Base-by-base conservation (phyloP, 2,797 vertebrate genomes). In the Siniperca undulata region DNA sequence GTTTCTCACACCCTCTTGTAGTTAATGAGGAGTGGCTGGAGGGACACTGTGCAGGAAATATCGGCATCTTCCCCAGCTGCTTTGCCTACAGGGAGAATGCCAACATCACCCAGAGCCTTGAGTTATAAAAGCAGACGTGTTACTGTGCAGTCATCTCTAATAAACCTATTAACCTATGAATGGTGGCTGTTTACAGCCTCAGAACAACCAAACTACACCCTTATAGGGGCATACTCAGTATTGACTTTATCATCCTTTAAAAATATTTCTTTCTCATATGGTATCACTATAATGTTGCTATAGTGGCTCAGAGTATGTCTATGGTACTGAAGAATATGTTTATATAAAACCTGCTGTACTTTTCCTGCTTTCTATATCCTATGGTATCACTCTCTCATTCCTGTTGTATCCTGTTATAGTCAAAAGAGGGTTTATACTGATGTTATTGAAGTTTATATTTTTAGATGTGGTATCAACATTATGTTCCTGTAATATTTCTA, bases 21-120 rank as follows among this genome's bases (percentile, higher is more conserved):
- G 98, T 99, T 79, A 98, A 98, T 0, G 93, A 97, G 6, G 97
- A 97, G 30, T 99, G 98, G 98, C 90, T 99, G 50, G 98, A 99
- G 89, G 98, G 97, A 78, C 86, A 92, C 89, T 94, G 92, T 38
- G 95, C 94, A 1, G 97, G 97, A 82, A 93, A 80, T 5, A 90
- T 96, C 0, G 97, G 98, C 24, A 98, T 99, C 85, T 98, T 99
- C 87, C 98, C 98, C 30, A 95, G 93, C 56, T 96, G 96, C 94
- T 99, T 97, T n/a, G 96, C 95, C 69, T 95, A 88, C 81, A 93
- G 80, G 8, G 93, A 95, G 20, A 46, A 77, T 38, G 5, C 50
- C 59, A 27, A 17, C 52, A 9, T 58, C 48, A 2, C 0, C 5
- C 3, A 53, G 60, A 24, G 2, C 16, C 13, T 38, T 0, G 1